phyloP scores from a whole-genome alignment of 1,140 invertebrate species.

The Coptotermes formosanus region DNA sequence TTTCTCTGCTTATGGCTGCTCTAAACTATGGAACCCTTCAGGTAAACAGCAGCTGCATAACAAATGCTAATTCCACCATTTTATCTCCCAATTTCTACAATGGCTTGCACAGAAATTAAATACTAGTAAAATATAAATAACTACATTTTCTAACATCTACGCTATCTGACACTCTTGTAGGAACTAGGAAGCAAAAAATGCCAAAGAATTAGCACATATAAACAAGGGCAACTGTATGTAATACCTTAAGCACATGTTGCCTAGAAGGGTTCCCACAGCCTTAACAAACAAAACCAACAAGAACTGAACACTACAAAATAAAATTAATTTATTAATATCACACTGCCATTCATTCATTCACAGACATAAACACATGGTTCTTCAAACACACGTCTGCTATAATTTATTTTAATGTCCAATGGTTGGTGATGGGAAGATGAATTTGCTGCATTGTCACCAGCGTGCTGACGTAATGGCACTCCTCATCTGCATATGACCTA shows the following conservation, averaged over 20 bases:
- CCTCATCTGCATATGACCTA: not conserved
- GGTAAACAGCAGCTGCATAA: not conserved
- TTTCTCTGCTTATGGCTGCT: not conserved
- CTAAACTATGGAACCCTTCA: not conserved
- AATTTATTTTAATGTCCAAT: not conserved
- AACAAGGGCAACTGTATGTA: not conserved
- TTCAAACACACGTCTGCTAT: not conserved
- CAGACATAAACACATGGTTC: not conserved
- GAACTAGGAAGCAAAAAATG: not conserved
- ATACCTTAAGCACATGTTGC: not conserved
- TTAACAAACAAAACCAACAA: not conserved
- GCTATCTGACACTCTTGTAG: not conserved
- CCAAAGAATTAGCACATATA: not conserved
- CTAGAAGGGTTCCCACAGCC: not conserved
- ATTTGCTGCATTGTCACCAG: not conserved
- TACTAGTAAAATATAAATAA: not conserved
- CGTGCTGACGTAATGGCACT: not conserved
- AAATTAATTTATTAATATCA: not conserved
- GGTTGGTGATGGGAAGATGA: not conserved
- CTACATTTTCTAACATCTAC: too few species aligned
- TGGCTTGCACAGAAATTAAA: not conserved
- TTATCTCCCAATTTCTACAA: not conserved
- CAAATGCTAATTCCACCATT: not conserved
- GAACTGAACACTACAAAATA: not conserved
- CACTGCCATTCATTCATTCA: not conserved